Evolutionary conservation across 1,140 invertebrate species (phyloP).

Genomic region (Protaetia brevitarsis): DNA sequence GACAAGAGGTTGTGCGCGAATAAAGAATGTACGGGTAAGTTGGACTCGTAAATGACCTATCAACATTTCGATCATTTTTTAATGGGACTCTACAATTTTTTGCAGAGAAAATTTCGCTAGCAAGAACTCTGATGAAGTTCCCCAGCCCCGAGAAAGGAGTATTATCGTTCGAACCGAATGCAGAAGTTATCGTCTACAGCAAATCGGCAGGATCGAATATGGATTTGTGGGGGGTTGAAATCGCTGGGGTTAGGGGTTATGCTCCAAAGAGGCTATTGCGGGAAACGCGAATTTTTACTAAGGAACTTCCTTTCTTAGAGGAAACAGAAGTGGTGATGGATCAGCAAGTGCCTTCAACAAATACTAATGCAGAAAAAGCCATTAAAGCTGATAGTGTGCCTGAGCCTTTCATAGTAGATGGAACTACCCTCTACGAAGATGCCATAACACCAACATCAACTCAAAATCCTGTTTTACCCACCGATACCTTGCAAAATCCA

Average conservation of each 20-base stretch:
- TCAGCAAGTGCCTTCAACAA: constrained; percentile 31
- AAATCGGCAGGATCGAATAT: constrained; percentile 65
- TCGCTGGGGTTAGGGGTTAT: constrained; percentile 68
- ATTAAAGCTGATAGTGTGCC: background rate
- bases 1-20: constrained; percentile 61
- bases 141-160: constrained; percentile 55
- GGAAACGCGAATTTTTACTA: constrained; percentile 53
- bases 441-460: background rate
- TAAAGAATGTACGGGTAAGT: constrained; percentile 59
- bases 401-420: constrained; percentile 26
- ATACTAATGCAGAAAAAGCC: background rate
- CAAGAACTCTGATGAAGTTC: constrained; percentile 60
- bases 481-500: background rate
- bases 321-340: constrained; percentile 48
- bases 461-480: background rate
- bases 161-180: constrained; percentile 62
- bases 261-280: constrained; percentile 53
- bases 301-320: constrained; percentile 49
- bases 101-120: constrained; percentile 65
- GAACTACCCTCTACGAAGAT: constrained; percentile 24
- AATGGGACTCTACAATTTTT: constrained; percentile 44
- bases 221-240: constrained; percentile 70
- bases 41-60: constrained; percentile 31
- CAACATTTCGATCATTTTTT: constrained; percentile 51
- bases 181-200: constrained; percentile 64